A percentile compares a stretch with the other conserved stretches of the same genome.
These are phyloP conservation scores for Heliconius melpomene DNA, from an alignment of 1,140 invertebrate genomes.

Conservation along the genomic window DNA sequence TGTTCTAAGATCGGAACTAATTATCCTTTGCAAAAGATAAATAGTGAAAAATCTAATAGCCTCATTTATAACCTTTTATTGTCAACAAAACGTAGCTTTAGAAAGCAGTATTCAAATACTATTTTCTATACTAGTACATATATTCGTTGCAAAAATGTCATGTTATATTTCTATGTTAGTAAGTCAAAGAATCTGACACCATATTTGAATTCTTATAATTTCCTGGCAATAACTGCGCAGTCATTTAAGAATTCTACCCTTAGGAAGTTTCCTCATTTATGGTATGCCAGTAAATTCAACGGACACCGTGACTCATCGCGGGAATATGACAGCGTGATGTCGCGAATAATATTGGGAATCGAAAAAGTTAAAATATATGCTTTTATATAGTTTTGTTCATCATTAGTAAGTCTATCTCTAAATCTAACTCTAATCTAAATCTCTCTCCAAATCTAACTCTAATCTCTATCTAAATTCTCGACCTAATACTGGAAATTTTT, in stretches of 20 bases:
- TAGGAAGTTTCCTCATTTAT: conserved; percentile 21
- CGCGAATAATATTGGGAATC: not conserved
- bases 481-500: too few relatives aligned
- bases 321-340: too few relatives aligned
- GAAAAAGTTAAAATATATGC: not conserved
- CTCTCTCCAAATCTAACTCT: too few relatives aligned
- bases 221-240: conserved; percentile 23
- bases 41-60: too few relatives aligned
- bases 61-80: too few relatives aligned
- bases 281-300: conserved; percentile 18
- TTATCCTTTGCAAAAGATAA: too few relatives aligned
- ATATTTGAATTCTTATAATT: conserved; percentile 16
- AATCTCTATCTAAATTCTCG: not conserved
- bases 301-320: conserved; percentile 19
- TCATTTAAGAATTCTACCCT: conserved; percentile 24
- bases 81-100: not conserved
- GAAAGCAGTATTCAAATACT: not conserved
- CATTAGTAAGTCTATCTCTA: not conserved
- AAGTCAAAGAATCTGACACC: not conserved
- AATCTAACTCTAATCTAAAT: too few relatives aligned
- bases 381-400: not conserved
- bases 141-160: not conserved
- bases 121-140: not conserved
- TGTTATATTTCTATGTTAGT: not conserved
- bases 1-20: too few relatives aligned